Evolutionary conservation across 2,888 invertebrate species (phyloP), one percentile per base, ranked within the genome.

Genomic region (Glaucopsyche alexis): DNA sequence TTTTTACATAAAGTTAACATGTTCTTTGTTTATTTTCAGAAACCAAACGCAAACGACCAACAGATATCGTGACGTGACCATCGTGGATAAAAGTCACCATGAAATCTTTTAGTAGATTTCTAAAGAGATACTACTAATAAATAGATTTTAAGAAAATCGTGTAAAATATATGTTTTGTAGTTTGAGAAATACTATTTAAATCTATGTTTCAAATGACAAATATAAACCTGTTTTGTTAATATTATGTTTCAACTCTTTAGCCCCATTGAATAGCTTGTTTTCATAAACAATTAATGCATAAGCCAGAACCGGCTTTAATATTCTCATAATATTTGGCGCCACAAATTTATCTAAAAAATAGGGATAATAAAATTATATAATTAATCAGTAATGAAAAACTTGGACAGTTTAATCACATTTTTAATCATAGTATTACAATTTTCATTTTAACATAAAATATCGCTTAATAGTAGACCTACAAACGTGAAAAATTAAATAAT

Each of bases 401-500:
- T 29, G 4, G 75, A 81, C 83, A 79, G 83, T 87, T 87, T 87
- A 87, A 89, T 90, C 86, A 89, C 85, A 88, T 88, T 91, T 90
- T 91, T 72, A 91, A 87, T 92, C 81, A 85, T 79, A 79, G 84
- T 87, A 60, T 87, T 90, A 90, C 86, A 88, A 80, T 86, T 86
- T 84, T 87, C 85, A 89, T 83, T 84, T 84, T 87, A 83, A 87
- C 84, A 83, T 89, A 89, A 88, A 84, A 85, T 86, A 87, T 87
- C 85, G 84, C 88, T 89, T 91, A 90, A 75, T 81, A 81, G 86
- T 88, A 86, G 79, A 82, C 84, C 91, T 90, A 90, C 88, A 90
- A 91, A 91, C 87, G 91, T 92, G 91, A 91, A 93, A 92, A 91
- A 91, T 91, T 91, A 91, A 91, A 93, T 93, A 93, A 93, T 91